These are phyloP conservation scores for Thripadectes ignobilis DNA, from an alignment of 2,797 vertebrate species.

Conservation along the genomic window DNA sequence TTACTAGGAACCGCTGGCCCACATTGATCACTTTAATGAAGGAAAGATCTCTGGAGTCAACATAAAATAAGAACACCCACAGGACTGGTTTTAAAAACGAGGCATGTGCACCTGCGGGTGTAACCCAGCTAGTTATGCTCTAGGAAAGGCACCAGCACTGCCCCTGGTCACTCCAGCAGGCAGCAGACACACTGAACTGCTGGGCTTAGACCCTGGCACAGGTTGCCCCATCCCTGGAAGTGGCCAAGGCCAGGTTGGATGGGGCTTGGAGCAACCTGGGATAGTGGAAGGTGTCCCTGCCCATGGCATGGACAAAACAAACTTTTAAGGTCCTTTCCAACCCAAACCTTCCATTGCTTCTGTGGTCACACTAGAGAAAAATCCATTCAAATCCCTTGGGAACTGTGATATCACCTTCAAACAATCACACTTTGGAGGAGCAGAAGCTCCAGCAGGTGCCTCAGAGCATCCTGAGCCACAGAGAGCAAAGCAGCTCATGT, in stretches of 20 bases:
- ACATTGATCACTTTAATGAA: conserved; percentile 98
- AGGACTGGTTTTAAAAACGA: background rate
- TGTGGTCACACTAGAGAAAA: background rate
- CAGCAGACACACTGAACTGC: background rate
- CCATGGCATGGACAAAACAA: background rate
- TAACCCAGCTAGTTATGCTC: background rate
- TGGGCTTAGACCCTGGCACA: background rate
- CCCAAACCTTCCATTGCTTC: background rate
- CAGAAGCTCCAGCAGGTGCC: background rate
- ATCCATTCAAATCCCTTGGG: background rate
- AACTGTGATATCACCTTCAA: background rate
- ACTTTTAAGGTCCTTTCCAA: background rate
- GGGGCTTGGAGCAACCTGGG: background rate
- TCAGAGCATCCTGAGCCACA: background rate
- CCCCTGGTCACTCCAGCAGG: background rate
- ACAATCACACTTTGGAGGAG: background rate
- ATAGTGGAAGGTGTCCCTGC: background rate
- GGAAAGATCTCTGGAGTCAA: conserved; percentile 86
- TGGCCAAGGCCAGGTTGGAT: rapidly evolving
- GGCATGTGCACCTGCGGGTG: background rate
- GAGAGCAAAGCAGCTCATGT: background rate
- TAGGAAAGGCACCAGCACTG: background rate
- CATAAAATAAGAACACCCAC: conserved; percentile 24
- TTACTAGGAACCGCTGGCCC: conserved; percentile 93
- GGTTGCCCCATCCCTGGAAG: background rate